Evolutionary conservation across 2,797 vertebrate genomes (phyloP).

Genomic region (Lepilemur septentrionalis): DNA sequence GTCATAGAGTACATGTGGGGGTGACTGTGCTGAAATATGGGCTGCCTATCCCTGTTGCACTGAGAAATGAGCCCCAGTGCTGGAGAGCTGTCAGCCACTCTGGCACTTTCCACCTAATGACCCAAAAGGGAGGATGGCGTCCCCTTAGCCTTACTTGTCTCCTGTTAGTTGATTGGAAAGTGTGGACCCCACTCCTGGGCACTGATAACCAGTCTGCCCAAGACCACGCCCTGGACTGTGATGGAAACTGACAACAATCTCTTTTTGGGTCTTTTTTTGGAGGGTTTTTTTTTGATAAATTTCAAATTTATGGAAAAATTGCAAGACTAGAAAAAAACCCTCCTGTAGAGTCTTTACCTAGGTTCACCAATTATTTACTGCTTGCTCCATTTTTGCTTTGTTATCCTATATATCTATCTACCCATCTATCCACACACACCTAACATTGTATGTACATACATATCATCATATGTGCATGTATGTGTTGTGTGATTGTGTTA

Average conservation of each 20-base stretch:
- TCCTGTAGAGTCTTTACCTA: background rate
- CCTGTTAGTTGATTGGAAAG: background rate
- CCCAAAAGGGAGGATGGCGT: background rate
- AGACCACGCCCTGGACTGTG: background rate
- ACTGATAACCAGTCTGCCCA: background rate
- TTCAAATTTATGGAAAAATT: background rate
- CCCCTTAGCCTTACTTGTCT: background rate
- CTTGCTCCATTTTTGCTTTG: background rate
- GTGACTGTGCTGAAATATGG: background rate
- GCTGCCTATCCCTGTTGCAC: background rate
- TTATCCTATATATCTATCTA: background rate
- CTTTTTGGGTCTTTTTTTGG: background rate
- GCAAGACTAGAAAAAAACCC: background rate
- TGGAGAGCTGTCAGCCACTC: background rate
- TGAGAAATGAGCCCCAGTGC: background rate
- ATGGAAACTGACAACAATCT: background rate
- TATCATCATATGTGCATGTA: background rate
- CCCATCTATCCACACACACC: background rate
- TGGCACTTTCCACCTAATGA: background rate
- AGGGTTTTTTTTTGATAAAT: background rate
- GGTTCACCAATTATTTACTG: background rate
- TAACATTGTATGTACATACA: background rate
- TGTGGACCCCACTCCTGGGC: no score
- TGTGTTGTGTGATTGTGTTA: background rate
- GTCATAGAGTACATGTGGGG: background rate